A percentile compares a stretch with the other conserved stretches of the same genome.
phyloP scores from a whole-genome alignment of 2,113 vertebrate genomes.

The Columba livia region DNA sequence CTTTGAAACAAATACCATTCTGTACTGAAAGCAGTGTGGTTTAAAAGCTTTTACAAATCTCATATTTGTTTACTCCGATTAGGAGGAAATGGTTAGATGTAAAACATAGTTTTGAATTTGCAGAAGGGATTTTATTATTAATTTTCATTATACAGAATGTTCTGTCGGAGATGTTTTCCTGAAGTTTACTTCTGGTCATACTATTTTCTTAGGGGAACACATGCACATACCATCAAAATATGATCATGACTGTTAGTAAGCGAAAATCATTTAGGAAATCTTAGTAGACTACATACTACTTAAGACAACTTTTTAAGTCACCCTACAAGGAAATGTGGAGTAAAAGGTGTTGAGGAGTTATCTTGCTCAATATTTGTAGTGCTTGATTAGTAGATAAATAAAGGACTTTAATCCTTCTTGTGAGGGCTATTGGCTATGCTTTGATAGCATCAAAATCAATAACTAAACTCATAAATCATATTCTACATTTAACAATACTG shows the following conservation, averaged over 20 bases:
- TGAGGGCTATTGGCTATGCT: not conserved
- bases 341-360: not conserved
- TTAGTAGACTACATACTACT: not conserved
- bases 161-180: not conserved
- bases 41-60: not conserved
- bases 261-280: not conserved
- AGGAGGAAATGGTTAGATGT: not conserved
- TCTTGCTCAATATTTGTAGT: not conserved
- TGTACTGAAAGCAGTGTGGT: not conserved
- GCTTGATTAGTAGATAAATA: not conserved
- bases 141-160: not conserved
- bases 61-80: not conserved
- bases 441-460: conserved; percentile 12
- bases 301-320: not conserved
- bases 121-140: not conserved
- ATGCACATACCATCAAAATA: not conserved
- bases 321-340: not conserved
- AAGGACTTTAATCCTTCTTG: not conserved
- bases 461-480: not conserved
- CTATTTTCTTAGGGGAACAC: not conserved
- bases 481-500: not conserved
- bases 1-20: not conserved
- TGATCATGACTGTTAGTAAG: not conserved
- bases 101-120: not conserved
- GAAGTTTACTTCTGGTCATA: not conserved